Evolutionary conservation across 2,888 invertebrate species (phyloP).

Genomic region (Nephrotoma guestfalica): DNA sequence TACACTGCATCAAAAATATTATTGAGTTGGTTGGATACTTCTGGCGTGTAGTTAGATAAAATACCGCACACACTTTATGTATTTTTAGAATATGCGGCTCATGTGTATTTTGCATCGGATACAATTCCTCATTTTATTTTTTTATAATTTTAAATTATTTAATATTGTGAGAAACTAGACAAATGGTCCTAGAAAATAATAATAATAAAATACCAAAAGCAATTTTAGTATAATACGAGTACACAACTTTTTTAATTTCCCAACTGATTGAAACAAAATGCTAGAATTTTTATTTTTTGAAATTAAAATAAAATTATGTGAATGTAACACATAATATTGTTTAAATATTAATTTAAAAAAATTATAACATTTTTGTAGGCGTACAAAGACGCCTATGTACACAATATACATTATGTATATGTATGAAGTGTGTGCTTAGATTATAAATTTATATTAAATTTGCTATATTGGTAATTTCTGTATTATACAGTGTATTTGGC

Average conservation of each 20-base stretch:
- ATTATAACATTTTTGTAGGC: background rate
- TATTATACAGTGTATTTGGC: background rate
- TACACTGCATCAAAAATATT: background rate
- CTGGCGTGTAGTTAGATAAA: background rate
- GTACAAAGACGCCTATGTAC: background rate
- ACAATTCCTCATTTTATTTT: background rate
- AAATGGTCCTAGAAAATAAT: conserved; percentile 4
- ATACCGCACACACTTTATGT: background rate
- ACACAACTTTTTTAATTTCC: background rate
- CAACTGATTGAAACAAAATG: background rate
- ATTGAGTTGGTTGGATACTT: background rate
- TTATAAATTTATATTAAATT: background rate
- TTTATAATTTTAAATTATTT: conserved; percentile 7
- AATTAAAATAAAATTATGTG: background rate
- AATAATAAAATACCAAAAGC: background rate
- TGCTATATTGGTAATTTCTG: background rate
- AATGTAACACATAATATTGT: background rate
- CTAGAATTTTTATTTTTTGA: background rate
- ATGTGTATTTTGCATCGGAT: background rate
- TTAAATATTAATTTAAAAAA: background rate
- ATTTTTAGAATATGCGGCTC: background rate
- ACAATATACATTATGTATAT: background rate
- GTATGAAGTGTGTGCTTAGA: background rate
- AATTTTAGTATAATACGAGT: background rate
- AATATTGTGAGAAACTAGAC: conserved; percentile 8